Percentiles rank a stretch among this genome's conserved stretches.
Conservation (phyloP, 2,888 invertebrate genomes). For the Heliconius cydno region DNA sequence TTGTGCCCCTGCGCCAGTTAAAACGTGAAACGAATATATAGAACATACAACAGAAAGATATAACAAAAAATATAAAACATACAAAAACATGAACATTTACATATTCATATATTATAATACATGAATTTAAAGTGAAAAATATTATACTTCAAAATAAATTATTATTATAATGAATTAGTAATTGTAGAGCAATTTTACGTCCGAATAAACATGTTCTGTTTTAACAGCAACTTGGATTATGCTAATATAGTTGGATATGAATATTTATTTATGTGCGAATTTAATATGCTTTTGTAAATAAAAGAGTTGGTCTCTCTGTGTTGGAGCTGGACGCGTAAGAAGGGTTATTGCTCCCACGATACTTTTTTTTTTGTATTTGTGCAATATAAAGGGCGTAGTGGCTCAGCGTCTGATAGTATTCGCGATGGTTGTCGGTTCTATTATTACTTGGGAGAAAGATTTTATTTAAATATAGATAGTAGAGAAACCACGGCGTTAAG, state of each 20-base stretch:
- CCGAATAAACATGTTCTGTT: slow-evolving; percentile 20
- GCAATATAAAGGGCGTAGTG: not conserved
- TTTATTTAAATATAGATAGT: too few relatives aligned
- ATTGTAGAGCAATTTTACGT: slow-evolving; percentile 10
- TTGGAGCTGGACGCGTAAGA: slow-evolving; percentile 3
- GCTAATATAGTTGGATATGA: slow-evolving; percentile 15
- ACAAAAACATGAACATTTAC: not conserved
- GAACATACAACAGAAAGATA: not conserved
- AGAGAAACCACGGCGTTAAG: too few relatives aligned
- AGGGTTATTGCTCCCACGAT: not conserved
- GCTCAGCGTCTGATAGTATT: not conserved
- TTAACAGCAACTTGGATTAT: slow-evolving; percentile 19
- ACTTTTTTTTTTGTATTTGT: not conserved
- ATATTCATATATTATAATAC: not conserved
- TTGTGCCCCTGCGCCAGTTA: too few relatives aligned
- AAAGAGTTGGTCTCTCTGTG: slow-evolving; percentile 10
- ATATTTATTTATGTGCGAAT: slow-evolving; percentile 24
- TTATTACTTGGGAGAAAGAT: too few relatives aligned
- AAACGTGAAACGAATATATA: too few relatives aligned
- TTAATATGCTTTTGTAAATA: slow-evolving; percentile 18
- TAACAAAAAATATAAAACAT: not conserved
- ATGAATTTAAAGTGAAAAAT: not conserved
- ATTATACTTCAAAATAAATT: not conserved
- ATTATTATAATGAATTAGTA: slow-evolving; percentile 18
- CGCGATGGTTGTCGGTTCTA: not conserved